Percentiles rank a stretch among this genome's conserved stretches.
These are phyloP conservation scores for Camelus dromedarius DNA, from an alignment of 2,113 vertebrate genomes.

Conservation along the genomic window DNA sequence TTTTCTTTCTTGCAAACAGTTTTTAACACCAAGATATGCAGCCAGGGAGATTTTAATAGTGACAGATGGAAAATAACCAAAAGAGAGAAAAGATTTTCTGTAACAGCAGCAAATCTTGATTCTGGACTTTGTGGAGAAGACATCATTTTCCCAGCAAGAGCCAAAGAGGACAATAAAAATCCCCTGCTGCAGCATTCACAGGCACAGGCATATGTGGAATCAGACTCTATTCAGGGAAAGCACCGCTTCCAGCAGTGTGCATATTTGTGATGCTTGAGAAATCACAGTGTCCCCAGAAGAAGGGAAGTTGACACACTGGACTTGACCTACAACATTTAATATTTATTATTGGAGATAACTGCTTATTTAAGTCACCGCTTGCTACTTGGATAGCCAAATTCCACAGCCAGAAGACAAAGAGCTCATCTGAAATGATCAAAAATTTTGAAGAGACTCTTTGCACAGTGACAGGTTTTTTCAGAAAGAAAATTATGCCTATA, in stretches of 20 bases:
- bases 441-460: neutral
- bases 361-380: neutral
- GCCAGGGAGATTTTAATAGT: neutral
- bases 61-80: neutral
- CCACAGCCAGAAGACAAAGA: neutral
- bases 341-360: neutral
- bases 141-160: constrained; percentile 47
- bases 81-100: neutral
- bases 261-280: neutral
- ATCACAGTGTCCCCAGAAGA: neutral
- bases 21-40: constrained; percentile 26
- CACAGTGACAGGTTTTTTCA: neutral
- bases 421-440: neutral
- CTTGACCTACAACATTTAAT: neutral
- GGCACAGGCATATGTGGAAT: neutral
- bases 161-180: constrained; percentile 16
- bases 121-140: constrained; percentile 10
- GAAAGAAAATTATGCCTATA: neutral
- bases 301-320: neutral
- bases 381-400: neutral
- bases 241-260: neutral
- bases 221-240: neutral
- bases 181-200: constrained; percentile 15
- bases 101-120: neutral
- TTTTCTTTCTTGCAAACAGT: neutral